Evolutionary conservation across 2,888 invertebrate genomes (phyloP).

Genomic region (Cephus pulcher): DNA sequence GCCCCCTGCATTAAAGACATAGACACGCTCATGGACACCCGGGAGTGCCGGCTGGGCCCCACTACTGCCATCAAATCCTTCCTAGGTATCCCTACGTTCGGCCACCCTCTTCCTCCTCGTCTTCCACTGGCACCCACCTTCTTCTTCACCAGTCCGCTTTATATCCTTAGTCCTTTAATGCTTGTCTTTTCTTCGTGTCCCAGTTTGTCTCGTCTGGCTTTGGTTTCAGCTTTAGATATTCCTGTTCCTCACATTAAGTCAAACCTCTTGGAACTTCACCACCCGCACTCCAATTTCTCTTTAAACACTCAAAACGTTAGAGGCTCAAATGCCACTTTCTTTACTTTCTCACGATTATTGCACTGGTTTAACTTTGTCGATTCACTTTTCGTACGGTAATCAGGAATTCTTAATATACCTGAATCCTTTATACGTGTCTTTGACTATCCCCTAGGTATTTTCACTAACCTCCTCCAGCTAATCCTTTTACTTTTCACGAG

Average conservation of each 20-base stretch:
- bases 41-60: conserved; percentile 90
- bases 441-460: not conserved
- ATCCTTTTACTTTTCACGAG: not conserved
- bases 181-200: not conserved
- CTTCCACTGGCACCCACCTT: conserved; percentile 15
- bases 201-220: conserved; percentile 2
- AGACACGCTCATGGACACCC: conserved; percentile 91
- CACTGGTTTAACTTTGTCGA: not conserved
- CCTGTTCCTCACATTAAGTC: not conserved
- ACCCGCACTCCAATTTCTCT: not conserved
- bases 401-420: not conserved
- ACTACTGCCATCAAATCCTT: conserved; percentile 80
- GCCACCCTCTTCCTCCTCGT: conserved; percentile 26
- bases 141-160: conserved; percentile 3
- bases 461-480: not conserved
- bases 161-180: not conserved
- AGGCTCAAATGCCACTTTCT: not conserved
- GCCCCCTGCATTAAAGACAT: conserved; percentile 73
- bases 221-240: not conserved
- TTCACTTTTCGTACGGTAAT: not conserved
- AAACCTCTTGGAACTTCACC: not conserved
- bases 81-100: conserved; percentile 28
- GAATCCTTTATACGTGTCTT: not conserved
- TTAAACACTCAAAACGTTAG: not conserved
- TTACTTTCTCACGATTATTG: not conserved